Base-by-base conservation (phyloP, 2,113 vertebrate species). In the Pipa parva region DNA sequence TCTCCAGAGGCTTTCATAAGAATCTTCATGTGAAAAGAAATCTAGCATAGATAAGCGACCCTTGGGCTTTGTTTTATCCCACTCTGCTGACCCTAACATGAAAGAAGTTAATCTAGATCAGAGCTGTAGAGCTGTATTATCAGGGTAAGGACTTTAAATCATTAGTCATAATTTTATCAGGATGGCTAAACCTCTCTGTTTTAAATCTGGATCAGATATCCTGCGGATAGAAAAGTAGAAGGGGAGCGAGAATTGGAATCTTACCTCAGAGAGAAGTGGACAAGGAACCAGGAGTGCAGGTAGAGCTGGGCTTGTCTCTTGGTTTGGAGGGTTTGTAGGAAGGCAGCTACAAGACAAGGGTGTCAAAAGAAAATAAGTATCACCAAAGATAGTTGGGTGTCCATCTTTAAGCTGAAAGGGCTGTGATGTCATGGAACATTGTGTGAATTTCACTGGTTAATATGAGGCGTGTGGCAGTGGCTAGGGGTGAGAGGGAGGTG, bases 161-260 rank as follows among this genome's bases (percentile, higher is more conserved):
- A 73, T 75, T 75, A 75, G 75, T 71, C 64, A 75, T 71, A 71
- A 73, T 75, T 77, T 75, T 77, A 75, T 75, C 73, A 73, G 64
- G 66, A 52, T 63, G 56, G 71, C 71, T 77, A 73, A 73, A 68
- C 66, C 67, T 61, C 46, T 52, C 57, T 52, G 21, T 59, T 54
- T 48, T 64, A 75, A 75, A 77, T 63, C 75, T 75, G 73, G 75
- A 77, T 77, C 66, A 69, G 46, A 69, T 63, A 66, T 68, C 71
- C 68, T 59, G 69, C 39, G 24, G 28, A 56, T 50, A 59, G 51
- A 87, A 85, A 88, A 87, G 87, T 59, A 45, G 20, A 68, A 66
- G 63, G 48, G 20, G 60, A 74, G 18, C 42, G 71, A 63, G 21
- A 1, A 36, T 10, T 11, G 31, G 37, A 65, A 4, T 6, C 12